Base-by-base conservation (phyloP, 1,140 invertebrate genomes). In the Drosophila orosa region DNA sequence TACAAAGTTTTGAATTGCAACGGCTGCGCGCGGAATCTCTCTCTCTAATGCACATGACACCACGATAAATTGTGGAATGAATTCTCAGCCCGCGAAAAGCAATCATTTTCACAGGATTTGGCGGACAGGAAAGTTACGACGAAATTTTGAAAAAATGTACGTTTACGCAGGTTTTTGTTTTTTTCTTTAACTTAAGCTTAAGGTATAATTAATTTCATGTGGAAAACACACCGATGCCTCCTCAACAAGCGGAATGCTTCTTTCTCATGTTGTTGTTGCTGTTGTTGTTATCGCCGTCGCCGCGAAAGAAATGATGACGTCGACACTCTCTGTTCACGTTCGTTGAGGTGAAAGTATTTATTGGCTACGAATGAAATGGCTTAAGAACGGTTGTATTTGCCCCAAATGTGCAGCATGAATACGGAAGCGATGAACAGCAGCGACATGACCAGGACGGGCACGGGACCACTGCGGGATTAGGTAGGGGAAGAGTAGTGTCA, bases 361-460 rank as follows among this genome's bases (percentile, higher is more conserved):
- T 80, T 84, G 68, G 47, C 83, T 89, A 78, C 24, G 52, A 45
- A 71, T 66, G 22, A 60, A 80, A 69, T 48, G 59, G 60, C 73
- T 91, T 97, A 99, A 90, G 97, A 95, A 91, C 98, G 95, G 47
- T 97, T 99, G 93, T 99, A 99, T 95, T 99, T 99, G 92, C 99
- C 99, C 99, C 99, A 99, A 91, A 99, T 99, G 94, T 99, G 99
- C 72, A 99, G 94, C 97, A 99, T 98, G 92, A 99, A 99, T 27
- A 99, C 99, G 47, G 98, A 99, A 31, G 98, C 98, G 91, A 99
- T 99, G 93, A 99, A 99, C 7, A 99, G 94, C 15, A 99, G 94
- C 60, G 98, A 99, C 98, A 99, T 99, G 13, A 99, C 98, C 84
- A 99, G 94, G 15, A 99, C 99, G 89, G 99, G 99, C 73, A 99